Conservation (phyloP, 1,140 invertebrate species). For the Psix sp. region DNA sequence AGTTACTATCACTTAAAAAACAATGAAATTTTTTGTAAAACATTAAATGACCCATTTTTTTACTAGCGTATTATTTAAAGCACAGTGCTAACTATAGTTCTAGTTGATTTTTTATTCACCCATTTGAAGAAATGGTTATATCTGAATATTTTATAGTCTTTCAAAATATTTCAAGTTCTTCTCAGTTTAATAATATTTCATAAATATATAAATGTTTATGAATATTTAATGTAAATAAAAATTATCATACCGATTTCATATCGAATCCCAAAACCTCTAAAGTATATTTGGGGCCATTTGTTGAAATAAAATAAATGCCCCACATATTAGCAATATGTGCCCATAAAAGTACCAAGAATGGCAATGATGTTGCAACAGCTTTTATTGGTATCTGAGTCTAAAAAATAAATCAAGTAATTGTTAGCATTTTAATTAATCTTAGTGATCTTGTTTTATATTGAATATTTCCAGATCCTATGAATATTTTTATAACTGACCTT, state of each 20-base stretch:
- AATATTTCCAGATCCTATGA: too few relatives aligned
- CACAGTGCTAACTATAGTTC: too few relatives aligned
- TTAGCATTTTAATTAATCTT: slow-evolving; percentile 4
- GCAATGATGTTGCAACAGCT: slow-evolving; percentile 80
- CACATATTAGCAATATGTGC: slow-evolving; percentile 87
- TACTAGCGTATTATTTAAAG: too few relatives aligned
- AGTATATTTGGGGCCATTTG: slow-evolving; percentile 92
- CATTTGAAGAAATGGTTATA: too few relatives aligned
- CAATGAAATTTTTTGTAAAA: not conserved
- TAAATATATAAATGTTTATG: too few relatives aligned
- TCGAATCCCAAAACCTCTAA: slow-evolving; percentile 90
- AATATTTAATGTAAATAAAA: too few relatives aligned
- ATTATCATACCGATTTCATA: slow-evolving; percentile 79
- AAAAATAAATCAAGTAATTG: slow-evolving; percentile 24
- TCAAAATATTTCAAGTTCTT: too few relatives aligned
- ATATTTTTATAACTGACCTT: slow-evolving; percentile 69
- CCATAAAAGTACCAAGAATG: slow-evolving; percentile 82
- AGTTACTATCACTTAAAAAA: too few relatives aligned
- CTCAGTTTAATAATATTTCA: too few relatives aligned
- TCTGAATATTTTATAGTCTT: too few relatives aligned
- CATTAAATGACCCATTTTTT: not conserved
- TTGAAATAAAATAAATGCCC: slow-evolving; percentile 90
- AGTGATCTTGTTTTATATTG: too few relatives aligned
- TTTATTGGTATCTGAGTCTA: slow-evolving; percentile 67
- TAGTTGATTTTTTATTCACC: too few relatives aligned